phyloP scores from a whole-genome alignment of 1,140 invertebrate species.

The Cecropterus lyciades region DNA sequence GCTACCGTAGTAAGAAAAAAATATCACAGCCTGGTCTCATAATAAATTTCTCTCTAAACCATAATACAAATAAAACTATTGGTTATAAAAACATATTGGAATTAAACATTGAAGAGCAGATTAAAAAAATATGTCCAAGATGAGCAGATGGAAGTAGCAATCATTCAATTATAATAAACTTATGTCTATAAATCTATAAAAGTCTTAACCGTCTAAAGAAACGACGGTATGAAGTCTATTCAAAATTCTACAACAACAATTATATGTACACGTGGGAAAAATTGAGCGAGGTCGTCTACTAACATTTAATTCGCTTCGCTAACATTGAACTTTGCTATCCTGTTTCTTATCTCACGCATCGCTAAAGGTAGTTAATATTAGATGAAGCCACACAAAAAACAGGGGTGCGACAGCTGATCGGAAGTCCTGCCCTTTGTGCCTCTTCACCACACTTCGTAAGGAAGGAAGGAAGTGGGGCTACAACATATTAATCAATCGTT shows the following conservation, averaged over 20 bases:
- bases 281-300: slow-evolving; percentile 16
- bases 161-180: too few relatives aligned
- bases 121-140: too few relatives aligned
- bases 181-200: too few relatives aligned
- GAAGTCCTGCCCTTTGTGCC: slow-evolving; percentile 79
- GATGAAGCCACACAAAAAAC: slow-evolving; percentile 74
- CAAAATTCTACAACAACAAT: slow-evolving; percentile 13
- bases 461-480: slow-evolving; percentile 66
- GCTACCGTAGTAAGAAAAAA: too few relatives aligned
- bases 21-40: too few relatives aligned
- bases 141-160: too few relatives aligned
- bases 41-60: too few relatives aligned
- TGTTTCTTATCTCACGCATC: slow-evolving; percentile 34
- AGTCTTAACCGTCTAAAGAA: background rate
- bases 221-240: slow-evolving; percentile 3
- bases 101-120: too few relatives aligned
- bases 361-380: slow-evolving; percentile 58
- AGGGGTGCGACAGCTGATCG: slow-evolving; percentile 77
- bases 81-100: too few relatives aligned
- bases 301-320: slow-evolving; percentile 22
- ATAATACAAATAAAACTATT: too few relatives aligned
- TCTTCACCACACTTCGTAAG: slow-evolving; percentile 60
- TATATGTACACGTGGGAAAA: slow-evolving; percentile 17
- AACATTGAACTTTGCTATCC: slow-evolving; percentile 26
- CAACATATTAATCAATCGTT: slow-evolving; percentile 36